Evolutionary conservation across 2,797 vertebrate genomes (phyloP), one percentile per base, ranked within the genome.

Genomic region (Macroramphosus scolopax): DNA sequence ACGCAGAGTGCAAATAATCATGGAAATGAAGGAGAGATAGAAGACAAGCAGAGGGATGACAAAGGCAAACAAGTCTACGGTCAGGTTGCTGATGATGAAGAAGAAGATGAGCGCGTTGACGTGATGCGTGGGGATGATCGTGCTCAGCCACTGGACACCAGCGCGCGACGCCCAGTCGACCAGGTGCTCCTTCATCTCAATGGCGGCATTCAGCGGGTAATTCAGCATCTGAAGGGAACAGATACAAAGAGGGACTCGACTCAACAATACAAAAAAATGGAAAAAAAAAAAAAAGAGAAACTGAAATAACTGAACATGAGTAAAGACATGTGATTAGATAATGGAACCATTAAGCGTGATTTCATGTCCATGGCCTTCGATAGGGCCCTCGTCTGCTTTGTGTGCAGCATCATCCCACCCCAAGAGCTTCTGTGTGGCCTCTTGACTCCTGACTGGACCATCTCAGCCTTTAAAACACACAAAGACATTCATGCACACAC

Each of bases 21-120:
- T 99, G 69, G 96, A 93, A 77, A 94, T 51, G 72, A 99, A 98
- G 70, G 95, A 93, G 60, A 99, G 87, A 87, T 99, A 99, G 88
- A 99, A 99, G 70, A 98, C 87, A 1, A 99, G 80, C 44, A 99
- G 87, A 0, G 96, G 97, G 82, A 99, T 94, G 75, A 90, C 63
- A 42, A 96, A 95, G 45, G 94, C 93, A 55, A 99, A 98, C 81
- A 98, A 90, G 57, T 97, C 93, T 1, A 95, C 83, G 6, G 95
- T 98, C 63, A 99, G 89, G 75, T 94, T 98, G 86, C 96, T 98
- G 82, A 99, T 88, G 85, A 99, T 92, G 88, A 99, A 98, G 89
- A 99, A 99, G 87, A 99, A 96, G 69, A 97, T 83, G 11, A 99
- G 93, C 2, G 97, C 94, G 4, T 99, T 98, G 85, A 99, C 92